Evolutionary conservation across 53 echinoderm and acorn worm genomes (phyloP).

Genomic region (Echinometra lucunter): DNA sequence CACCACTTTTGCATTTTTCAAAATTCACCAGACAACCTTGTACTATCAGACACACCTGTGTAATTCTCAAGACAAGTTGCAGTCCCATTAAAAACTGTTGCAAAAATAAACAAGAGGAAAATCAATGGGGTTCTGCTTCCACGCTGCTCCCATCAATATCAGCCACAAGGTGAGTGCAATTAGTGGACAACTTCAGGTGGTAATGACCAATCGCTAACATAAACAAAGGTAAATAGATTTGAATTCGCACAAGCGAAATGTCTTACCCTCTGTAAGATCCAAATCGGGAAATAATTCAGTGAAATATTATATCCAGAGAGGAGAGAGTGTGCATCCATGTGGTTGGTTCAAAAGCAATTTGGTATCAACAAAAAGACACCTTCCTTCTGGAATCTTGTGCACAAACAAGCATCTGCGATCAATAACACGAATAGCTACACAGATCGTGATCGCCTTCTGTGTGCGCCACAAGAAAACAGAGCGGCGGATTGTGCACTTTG

Average conservation of each 20-base stretch:
- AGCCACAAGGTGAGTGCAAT: conserved; percentile 4
- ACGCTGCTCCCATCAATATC: background rate
- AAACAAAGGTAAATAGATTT: background rate
- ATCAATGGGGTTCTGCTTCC: background rate
- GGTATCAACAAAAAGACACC: conserved; percentile 24
- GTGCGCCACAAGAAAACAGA: conserved; percentile 7
- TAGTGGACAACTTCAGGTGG: conserved; percentile 1
- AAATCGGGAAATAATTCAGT: background rate
- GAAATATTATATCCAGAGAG: background rate
- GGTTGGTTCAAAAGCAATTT: conserved; percentile 28
- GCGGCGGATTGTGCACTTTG: conserved; percentile 42
- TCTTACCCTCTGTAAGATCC: background rate
- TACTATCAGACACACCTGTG: conserved; percentile 4
- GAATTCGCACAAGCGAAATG: background rate
- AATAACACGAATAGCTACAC: conserved; percentile 9
- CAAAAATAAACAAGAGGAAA: conserved; percentile 11
- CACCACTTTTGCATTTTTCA: background rate
- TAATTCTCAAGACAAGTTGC: conserved; percentile 6
- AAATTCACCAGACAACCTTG: conserved; percentile 2
- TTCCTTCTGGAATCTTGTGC: background rate
- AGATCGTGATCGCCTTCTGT: conserved; percentile 27
- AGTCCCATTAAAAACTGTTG: conserved; percentile 15
- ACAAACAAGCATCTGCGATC: conserved; percentile 40
- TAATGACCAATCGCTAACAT: background rate
- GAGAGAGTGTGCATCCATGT: background rate